These are phyloP conservation scores for Parnassius smintheus DNA, from an alignment of 2,888 invertebrate genomes.

Conservation along the genomic window DNA sequence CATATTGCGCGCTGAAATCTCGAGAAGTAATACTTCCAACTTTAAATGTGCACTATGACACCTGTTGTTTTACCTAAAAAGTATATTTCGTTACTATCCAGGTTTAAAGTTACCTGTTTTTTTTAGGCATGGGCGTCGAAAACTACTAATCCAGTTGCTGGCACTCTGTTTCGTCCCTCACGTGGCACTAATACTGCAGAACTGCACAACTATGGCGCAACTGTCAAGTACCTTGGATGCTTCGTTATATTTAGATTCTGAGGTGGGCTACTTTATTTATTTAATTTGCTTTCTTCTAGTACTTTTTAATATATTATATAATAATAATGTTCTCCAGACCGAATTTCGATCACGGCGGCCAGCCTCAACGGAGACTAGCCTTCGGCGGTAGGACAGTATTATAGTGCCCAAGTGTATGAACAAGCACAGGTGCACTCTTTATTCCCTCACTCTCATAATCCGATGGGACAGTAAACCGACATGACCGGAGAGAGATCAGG, in stretches of 20 bases:
- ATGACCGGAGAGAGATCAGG: no score
- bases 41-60: no score
- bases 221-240: constrained; percentile 69
- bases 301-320: no score
- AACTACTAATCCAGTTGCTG: constrained; percentile 77
- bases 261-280: constrained; percentile 56
- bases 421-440: no score
- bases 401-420: no score
- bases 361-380: no score
- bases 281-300: background rate
- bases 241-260: constrained; percentile 67
- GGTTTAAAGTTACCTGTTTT: background rate
- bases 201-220: constrained; percentile 76
- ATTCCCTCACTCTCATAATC: no score
- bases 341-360: no score
- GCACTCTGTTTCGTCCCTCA: constrained; percentile 80
- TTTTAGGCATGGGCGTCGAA: constrained; percentile 63
- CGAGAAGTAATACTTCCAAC: no score
- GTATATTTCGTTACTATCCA: background rate
- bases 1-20: background rate
- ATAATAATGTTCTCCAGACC: no score
- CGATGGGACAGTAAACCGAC: no score
- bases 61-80: background rate
- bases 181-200: constrained; percentile 77
- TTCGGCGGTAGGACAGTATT: no score